A percentile compares a stretch with the other conserved stretches of the same genome.
These are phyloP conservation scores for Dexiosoma caninum DNA, from an alignment of 2,888 invertebrate genomes.

Conservation along the genomic window DNA sequence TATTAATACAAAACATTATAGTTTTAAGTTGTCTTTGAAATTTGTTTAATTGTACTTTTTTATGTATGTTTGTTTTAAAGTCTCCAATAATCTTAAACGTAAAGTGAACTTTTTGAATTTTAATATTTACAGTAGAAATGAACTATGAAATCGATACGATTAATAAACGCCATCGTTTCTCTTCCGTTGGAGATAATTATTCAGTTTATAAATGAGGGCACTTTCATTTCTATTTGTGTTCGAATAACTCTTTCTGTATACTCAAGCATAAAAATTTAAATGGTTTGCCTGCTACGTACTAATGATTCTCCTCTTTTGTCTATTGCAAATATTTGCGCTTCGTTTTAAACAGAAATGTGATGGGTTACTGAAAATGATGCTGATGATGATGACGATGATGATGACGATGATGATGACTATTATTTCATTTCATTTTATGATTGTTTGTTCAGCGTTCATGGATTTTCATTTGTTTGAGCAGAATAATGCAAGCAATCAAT, in stretches of 20 bases:
- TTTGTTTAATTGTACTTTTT: too few relatives aligned
- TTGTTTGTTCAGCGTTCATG: conserved; percentile 4
- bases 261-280: background rate
- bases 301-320: background rate
- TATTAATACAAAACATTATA: too few relatives aligned
- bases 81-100: background rate
- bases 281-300: background rate
- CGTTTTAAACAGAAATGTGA: background rate
- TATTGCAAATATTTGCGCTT: background rate
- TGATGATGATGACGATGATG: too few relatives aligned
- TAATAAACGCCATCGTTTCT: background rate
- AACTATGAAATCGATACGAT: background rate
- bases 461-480: background rate
- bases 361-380: background rate
- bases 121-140: background rate
- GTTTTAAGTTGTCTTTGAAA: too few relatives aligned
- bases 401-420: background rate
- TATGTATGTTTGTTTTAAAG: too few relatives aligned
- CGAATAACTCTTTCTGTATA: background rate
- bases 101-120: background rate
- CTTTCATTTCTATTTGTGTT: background rate
- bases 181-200: background rate
- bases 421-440: background rate
- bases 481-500: conserved; percentile 5
- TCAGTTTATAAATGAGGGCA: background rate